Base-by-base conservation (phyloP, 2,113 vertebrate species). In the Entelurus aequoreus region DNA sequence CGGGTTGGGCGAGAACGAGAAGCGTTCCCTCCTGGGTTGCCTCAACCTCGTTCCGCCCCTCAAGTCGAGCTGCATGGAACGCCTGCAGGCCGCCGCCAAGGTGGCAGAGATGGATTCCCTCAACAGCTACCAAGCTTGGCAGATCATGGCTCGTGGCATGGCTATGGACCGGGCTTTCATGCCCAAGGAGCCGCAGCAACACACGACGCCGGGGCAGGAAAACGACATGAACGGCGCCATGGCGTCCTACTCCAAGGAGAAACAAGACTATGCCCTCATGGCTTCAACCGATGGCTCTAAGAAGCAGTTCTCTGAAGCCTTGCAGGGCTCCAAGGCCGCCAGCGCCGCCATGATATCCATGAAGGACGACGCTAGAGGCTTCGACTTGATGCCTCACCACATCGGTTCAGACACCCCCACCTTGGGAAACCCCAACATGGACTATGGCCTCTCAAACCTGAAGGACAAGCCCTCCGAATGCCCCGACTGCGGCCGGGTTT, bases 101-200 rank as follows among this genome's bases (percentile, higher is more conserved):
- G 96, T 98, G 1, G 95, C 95, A 0, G 97, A 99, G 89, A 97
- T 99, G 94, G 96, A 99, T 88, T 97, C 97, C 0, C 92, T 96
- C 74, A 97, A 94, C 86, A 98, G 95, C 82, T 99, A 98, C 88
- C 97, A 98, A 75, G 95, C 95, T 59, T 99, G 97, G 97, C 96
- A 99, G 89, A 95, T 99, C 72, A 96, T 98, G 96, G 95, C 96
- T 60, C 92, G 96, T 65, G 94, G 97, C 79, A 95, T 98, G 94
- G 94, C 94, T 35, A 91, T 96, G 92, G 97, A 99, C 65, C 94
- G 94, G 50, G 93, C 94, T 76, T 97, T 96, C 87, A 90, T 98
- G 93, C 92, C 96, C 54, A 98, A 99, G 86, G 96, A 97, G 76
- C 94, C 92, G 73, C 86, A 81, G 74, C 85, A 83, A 57, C 84